Evolutionary conservation across 2,888 invertebrate species (phyloP), one percentile per base, ranked within the genome.

Genomic region (Nudaria mundana): DNA sequence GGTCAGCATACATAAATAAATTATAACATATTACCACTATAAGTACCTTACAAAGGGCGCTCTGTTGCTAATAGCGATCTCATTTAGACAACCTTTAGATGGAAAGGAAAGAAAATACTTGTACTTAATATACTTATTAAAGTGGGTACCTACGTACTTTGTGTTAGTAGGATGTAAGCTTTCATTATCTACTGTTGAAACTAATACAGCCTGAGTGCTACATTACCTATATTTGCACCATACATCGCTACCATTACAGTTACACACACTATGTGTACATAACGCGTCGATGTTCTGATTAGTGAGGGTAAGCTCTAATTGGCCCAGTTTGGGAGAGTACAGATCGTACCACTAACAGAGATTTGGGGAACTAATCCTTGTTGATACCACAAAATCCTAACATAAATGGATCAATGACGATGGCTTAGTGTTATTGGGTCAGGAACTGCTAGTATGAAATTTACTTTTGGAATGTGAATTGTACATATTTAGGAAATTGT

Each of bases 251-350:
- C n/a, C n/a, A n/a, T 28, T 22, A 37, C 38, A 11, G 8, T 34
- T 36, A 24, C 39, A 37, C 10, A 52, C 13, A 14, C 8, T 33
- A 37, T 53, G 36, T 28, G 35, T 43, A 51, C 34, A 38, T 33
- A 34, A 36, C 47, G 56, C 58, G 70, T 73, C 71, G 68, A 75
- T 73, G 76, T 63, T 65, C 66, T 70, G 75, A 76, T 81, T 76
- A 79, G 69, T 66, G 66, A 54, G 65, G 64, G 71, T 81, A 81
- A 85, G 76, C 82, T 81, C 73, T 85, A 85, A 85, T 86, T 86
- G 85, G 80, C 82, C 84, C 69, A 76, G 77, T 82, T 81, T 60
- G 71, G 67, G 65, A 61, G 73, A 65, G 64, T 72, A 66, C 70
- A 75, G 76, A 80, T 78, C 79, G 76, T 63, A 66, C 72, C 73